Base-by-base conservation (phyloP, 2,113 vertebrate species). In the Albula goreensis region DNA sequence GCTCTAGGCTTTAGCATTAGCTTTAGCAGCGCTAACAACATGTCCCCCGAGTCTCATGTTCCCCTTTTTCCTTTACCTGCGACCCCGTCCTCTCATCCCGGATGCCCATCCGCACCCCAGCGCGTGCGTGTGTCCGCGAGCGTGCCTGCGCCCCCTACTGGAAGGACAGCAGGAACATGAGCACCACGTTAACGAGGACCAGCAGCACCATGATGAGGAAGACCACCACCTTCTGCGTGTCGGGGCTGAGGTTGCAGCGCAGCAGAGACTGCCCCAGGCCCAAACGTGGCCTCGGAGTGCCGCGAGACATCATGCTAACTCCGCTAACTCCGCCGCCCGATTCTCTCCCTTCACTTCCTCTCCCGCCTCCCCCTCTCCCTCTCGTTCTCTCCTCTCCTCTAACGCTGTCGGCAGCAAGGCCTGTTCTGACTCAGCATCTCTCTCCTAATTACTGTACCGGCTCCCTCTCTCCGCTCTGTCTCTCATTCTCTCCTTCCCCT, bases 161-260 rank as follows among this genome's bases (percentile, higher is more conserved):
- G 93, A 99, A 98, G 80, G 97, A 96, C 94, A 99, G 94, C 81
- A 99, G 95, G 93, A 99, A 97, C 94, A 98, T 97, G 83, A 99
- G 97, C 93, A 98, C 96, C 89, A 98, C 97, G 53, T 99, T 99
- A 95, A 99, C 97, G 94, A 98, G 92, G 92, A 99, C 96, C 87
- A 99, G 97, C 91, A 98, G 91, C 93, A 97, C 96, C 96, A 99
- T 96, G 94, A 99, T 98, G 85, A 97, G 88, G 90, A 97, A 97
- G 88, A 99, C 97, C 92, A 98, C 97, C 83, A 97, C 94, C 82
- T 97, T 96, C 93, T 99, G 97, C 6, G 97, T 97, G 87, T 98
- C 97, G 0, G 97, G 97, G 88, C 97, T 97, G 89, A 98, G 96
- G 94, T 98, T 98, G 94, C 98, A 99, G 92, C 96, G 95, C 86